Conservation (phyloP, 2,113 vertebrate genomes). For the Reinhardtius hippoglossoides region DNA sequence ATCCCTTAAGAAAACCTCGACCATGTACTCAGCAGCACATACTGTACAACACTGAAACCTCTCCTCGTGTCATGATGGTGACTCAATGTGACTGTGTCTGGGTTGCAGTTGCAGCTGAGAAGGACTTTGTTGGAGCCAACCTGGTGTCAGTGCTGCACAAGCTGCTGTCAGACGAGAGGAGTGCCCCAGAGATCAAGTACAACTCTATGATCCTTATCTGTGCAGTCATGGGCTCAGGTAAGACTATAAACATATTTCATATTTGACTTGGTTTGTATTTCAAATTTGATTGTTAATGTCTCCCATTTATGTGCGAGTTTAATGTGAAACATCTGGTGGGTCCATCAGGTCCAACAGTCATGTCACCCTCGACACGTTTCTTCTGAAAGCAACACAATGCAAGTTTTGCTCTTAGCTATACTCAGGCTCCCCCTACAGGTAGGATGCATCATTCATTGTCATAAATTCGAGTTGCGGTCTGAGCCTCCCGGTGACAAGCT, state of each 20-base stretch:
- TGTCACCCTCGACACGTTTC: neutral
- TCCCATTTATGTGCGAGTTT: neutral
- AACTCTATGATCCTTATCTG: constrained; percentile 99
- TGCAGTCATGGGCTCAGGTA: constrained; percentile 94
- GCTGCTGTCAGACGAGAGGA: constrained; percentile 93
- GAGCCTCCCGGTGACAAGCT: too few relatives aligned
- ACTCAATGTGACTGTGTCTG: neutral
- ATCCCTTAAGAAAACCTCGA: too few relatives aligned
- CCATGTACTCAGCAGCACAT: too few relatives aligned
- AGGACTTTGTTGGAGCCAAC: constrained; percentile 91
- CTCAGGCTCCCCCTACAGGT: too few relatives aligned
- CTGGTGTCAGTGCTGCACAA: constrained; percentile 95
- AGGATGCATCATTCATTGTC: too few relatives aligned
- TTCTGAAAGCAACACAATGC: too few relatives aligned
- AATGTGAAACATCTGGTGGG: neutral
- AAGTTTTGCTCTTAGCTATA: too few relatives aligned
- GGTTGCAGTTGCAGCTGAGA: constrained; percentile 89
- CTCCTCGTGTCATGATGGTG: neutral
- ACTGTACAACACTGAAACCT: too few relatives aligned
- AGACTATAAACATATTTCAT: constrained; percentile 35
- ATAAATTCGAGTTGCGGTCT: too few relatives aligned
- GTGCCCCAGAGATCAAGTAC: constrained; percentile 98
- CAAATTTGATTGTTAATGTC: too few relatives aligned
- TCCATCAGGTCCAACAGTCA: too few relatives aligned
- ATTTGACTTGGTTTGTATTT: neutral